Conservation (phyloP, 2,113 vertebrate genomes). For the Manacus vitellinus region DNA sequence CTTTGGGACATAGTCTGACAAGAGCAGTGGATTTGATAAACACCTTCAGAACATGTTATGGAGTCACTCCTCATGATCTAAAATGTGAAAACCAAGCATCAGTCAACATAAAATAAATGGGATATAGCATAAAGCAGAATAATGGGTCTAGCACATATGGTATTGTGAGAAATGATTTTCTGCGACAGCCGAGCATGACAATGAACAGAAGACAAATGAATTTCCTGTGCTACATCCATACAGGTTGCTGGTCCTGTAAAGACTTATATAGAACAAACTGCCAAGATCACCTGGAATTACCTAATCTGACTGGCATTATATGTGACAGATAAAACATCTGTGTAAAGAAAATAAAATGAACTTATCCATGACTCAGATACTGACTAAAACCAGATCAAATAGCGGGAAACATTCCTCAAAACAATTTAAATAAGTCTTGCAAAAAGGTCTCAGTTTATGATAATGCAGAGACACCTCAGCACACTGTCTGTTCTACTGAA, state of each 20-base stretch:
- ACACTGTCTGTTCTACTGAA: neutral
- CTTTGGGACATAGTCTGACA: neutral
- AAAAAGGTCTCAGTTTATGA: neutral
- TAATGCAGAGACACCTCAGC: neutral
- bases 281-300: constrained; percentile 59
- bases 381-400: constrained; percentile 45
- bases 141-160: constrained; percentile 28
- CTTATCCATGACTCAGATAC: neutral
- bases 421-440: neutral
- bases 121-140: neutral
- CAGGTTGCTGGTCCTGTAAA: constrained; percentile 19
- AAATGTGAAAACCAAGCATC: constrained; percentile 8
- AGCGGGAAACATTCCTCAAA: neutral
- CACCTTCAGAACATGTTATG: neutral
- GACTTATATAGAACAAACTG: constrained; percentile 39
- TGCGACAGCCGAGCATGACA: constrained; percentile 28
- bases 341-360: constrained; percentile 43
- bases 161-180: constrained; percentile 44
- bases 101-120: constrained; percentile 30
- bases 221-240: constrained; percentile 31
- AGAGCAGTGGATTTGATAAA: neutral
- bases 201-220: constrained; percentile 51
- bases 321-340: constrained; percentile 61
- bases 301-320: constrained; percentile 54
- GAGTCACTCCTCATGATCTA: neutral